Percentiles rank a stretch among this genome's conserved stretches.
Conservation (phyloP, 2,113 vertebrate genomes). For the Geococcyx californianus region DNA sequence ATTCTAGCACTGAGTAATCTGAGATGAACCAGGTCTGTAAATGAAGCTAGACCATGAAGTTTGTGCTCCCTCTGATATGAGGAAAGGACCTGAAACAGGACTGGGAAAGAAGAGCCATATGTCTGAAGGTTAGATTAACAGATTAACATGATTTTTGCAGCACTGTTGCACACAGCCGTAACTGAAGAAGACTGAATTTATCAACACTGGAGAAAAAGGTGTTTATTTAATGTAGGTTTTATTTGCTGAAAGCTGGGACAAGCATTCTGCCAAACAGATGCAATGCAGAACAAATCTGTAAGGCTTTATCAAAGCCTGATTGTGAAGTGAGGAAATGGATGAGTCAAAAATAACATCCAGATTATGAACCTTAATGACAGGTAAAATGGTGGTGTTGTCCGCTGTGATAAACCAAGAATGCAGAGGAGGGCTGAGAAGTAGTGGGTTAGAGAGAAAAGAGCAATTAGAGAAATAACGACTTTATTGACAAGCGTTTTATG, state of each 20-base stretch:
- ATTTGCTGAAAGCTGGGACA: background rate
- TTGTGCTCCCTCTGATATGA: background rate
- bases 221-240: background rate
- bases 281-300: background rate
- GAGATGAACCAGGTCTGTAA: background rate
- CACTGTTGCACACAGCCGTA: background rate
- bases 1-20: background rate
- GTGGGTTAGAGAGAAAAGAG: background rate
- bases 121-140: background rate
- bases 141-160: background rate
- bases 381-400: background rate
- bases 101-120: background rate
- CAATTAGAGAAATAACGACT: background rate
- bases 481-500: background rate
- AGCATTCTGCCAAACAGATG: background rate
- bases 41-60: background rate
- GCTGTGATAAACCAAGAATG: background rate
- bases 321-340: fast-evolving
- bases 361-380: background rate
- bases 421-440: background rate
- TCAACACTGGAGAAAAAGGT: background rate
- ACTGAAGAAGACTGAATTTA: background rate
- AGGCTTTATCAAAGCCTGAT: background rate
- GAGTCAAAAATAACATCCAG: background rate
- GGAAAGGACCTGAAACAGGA: background rate